Base-by-base conservation (phyloP, 2,113 vertebrate genomes). In the Syrrhaptes paradoxus region DNA sequence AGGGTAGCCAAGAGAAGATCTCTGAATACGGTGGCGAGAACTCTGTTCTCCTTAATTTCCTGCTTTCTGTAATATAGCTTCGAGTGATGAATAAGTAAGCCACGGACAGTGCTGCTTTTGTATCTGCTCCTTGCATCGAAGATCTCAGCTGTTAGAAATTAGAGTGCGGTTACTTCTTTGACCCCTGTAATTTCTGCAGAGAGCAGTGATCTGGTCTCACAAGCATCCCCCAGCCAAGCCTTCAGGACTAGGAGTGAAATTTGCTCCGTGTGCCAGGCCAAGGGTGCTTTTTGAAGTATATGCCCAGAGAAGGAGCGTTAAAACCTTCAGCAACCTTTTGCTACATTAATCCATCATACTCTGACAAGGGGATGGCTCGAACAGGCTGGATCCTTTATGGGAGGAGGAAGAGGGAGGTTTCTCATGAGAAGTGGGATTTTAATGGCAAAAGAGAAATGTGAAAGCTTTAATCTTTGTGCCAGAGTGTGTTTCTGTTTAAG, bases 91-190 rank as follows among this genome's bases (percentile, higher is more conserved):
- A 51, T 45, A 87, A 90, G 77, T 65, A 57, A 90, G 41, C n/a
- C 57, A 82, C 43, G 86, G 86, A 94, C 96, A 96, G 96, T 83
- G 80, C 86, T 65, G 57, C 88, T 92, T 96, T 96, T 96, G 90
- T 96, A 67, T 89, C 74, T 65, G 41, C 43, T 70, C 48, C 82
- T 77, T 93, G 58, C 45, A 48, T 51, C 2, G 2, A 78, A 76
- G 29, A 34, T 74, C 65, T 94, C 96, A 96, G 96, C 95, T 95
- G 96, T 92, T 95, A 92, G 85, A 95, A 95, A 97, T 96, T 96
- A 97, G 68, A 81, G 65, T 61, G 88, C 0, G 87, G 94, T 96
- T 96, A 66, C 72, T 77, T 80, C 66, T 85, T 76, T 93, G 93
- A 96, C 93, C 94, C 81, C 68, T 72, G 34, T 70, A 54, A 92